Conservation (phyloP, 2,888 invertebrate species). For the Eledone cirrhosa region DNA sequence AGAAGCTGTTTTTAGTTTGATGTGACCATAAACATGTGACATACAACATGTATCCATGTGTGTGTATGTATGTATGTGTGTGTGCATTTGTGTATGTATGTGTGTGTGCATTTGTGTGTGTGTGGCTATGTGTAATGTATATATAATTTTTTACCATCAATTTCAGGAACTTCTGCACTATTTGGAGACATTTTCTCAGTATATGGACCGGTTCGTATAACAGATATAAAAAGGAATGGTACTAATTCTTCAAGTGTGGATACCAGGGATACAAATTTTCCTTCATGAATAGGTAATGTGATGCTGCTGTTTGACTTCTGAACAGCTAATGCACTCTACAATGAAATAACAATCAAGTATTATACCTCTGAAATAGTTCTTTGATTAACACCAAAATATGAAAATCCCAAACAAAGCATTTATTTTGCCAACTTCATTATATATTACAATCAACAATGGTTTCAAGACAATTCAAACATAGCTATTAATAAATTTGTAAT, state of each 20-base stretch:
- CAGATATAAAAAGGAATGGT: conserved; percentile 64
- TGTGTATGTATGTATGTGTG: no score
- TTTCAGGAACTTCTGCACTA: conserved; percentile 27
- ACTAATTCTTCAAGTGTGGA: conserved; percentile 59
- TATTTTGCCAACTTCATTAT: no score
- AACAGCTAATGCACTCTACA: conserved; percentile 49
- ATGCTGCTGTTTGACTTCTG: conserved; percentile 52
- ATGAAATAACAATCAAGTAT: conserved; percentile 8
- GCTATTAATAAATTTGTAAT: no score
- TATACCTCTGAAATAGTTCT: no score
- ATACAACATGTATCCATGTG: no score
- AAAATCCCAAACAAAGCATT: not conserved
- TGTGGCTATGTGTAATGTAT: no score
- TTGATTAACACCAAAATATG: not conserved
- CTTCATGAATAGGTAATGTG: conserved; percentile 58
- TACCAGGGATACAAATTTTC: conserved; percentile 56
- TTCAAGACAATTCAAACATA: no score
- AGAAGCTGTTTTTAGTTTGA: no score
- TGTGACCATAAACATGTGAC: no score
- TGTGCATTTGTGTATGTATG: no score
- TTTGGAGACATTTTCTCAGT: conserved; percentile 32
- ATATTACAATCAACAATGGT: no score
- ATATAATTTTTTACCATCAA: conserved; percentile 31
- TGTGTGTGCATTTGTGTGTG: no score
- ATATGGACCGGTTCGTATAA: conserved; percentile 62